Percentiles rank a stretch among this genome's conserved stretches.
phyloP scores from a whole-genome alignment of 2,888 invertebrate species.

The Seira ritae region DNA sequence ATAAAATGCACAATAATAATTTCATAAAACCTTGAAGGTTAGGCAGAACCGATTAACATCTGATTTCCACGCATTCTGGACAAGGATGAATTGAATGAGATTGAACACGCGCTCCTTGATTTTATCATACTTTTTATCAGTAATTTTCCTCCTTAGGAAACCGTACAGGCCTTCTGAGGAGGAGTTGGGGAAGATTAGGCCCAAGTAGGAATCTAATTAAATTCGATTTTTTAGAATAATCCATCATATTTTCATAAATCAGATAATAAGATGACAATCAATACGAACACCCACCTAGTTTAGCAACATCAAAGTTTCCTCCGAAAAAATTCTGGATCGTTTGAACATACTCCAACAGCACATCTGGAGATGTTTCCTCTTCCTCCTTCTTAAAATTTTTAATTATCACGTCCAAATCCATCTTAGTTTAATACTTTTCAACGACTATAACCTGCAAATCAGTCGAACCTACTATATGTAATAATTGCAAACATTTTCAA shows the following conservation, averaged over 20 bases:
- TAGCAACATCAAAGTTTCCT: constrained; percentile 36
- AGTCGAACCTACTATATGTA: too few relatives aligned
- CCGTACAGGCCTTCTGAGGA: constrained; percentile 39
- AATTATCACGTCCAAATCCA: constrained; percentile 51
- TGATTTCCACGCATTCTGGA: constrained; percentile 39
- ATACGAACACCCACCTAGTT: too few relatives aligned
- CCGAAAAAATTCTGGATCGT: constrained; percentile 50
- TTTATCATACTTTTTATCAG: constrained; percentile 56
- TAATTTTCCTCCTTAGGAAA: constrained; percentile 47
- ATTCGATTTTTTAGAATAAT: too few relatives aligned
- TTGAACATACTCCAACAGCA: constrained; percentile 41
- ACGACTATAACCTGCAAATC: too few relatives aligned
- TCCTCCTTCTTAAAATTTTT: constrained; percentile 28
- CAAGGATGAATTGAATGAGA: constrained; percentile 56
- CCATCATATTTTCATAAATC: too few relatives aligned
- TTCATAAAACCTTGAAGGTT: constrained; percentile 53
- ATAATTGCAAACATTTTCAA: too few relatives aligned
- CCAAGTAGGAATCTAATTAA: constrained; percentile 58
- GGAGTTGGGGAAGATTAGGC: constrained; percentile 45
- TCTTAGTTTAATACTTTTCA: too few relatives aligned
- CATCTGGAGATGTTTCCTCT: constrained; percentile 4
- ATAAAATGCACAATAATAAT: constrained; percentile 16
- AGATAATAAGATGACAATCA: too few relatives aligned
- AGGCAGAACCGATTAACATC: constrained; percentile 45
- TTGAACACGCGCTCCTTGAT: constrained; percentile 54